A percentile compares a stretch with the other conserved stretches of the same genome.
Evolutionary conservation across 1,140 invertebrate genomes (phyloP).

Genomic region (Sitobion miscanthi): DNA sequence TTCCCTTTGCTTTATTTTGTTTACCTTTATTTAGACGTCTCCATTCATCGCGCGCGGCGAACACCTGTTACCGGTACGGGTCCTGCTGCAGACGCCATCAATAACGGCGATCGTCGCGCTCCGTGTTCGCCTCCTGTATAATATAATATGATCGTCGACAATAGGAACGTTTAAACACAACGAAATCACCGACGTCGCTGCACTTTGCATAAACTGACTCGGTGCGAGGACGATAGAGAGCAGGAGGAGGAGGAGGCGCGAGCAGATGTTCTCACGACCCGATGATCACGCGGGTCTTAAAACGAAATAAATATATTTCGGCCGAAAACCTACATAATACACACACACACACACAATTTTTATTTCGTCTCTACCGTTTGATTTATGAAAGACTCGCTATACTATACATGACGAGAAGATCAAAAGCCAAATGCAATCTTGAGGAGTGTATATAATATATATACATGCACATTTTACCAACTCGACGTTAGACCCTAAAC

Average conservation of each 20-base stretch:
- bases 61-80: constrained; percentile 15
- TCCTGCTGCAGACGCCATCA: background rate
- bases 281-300: background rate
- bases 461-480: background rate
- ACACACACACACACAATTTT: background rate
- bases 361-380: background rate
- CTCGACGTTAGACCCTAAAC: background rate
- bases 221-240: background rate
- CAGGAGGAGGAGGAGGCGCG: too few relatives aligned
- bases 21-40: constrained; percentile 43
- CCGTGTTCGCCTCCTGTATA: background rate
- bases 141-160: background rate
- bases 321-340: background rate
- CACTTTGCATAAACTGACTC: constrained; percentile 13
- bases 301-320: background rate
- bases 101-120: background rate
- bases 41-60: background rate
- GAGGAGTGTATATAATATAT: background rate
- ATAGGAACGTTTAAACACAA: background rate
- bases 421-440: constrained; percentile 1
- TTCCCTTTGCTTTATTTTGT: background rate
- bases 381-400: background rate
- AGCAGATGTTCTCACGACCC: background rate
- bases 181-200: background rate
- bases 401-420: background rate